Base-by-base conservation (phyloP, 2,113 vertebrate genomes). In the Vireo altiloquus region DNA sequence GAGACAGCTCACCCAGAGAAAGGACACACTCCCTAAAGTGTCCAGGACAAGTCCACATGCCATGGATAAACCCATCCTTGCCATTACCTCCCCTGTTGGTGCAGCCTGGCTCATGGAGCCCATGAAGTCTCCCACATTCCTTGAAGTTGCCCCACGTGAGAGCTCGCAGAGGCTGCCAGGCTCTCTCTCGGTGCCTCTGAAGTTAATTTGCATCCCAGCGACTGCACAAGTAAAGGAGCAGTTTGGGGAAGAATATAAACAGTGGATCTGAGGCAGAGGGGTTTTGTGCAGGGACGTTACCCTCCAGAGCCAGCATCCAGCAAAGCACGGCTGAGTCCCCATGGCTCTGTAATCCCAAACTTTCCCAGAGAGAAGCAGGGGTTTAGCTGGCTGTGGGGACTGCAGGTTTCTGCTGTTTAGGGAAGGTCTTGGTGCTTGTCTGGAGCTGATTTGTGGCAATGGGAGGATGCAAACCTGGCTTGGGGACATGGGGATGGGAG, bases 141-240 rank as follows among this genome's bases (percentile, higher is more conserved):
- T 25, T 25, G 63, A 69, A n/a, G 53, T 82, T 27, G 14, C 53
- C 35, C 37, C 0, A 0, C 12, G 60, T 14, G 16, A 66, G 81
- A 65, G 22, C 18, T 92, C 50, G 53, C 57, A 7, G 84, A 44
- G 52, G 23, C 61, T 77, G 18, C 56, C 0, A 0, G 14, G 66
- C 60, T 91, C 42, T 53, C 57, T 75, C 64, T 20, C 0, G 0
- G 13, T 75, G 44, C 63, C 42, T 82, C 60, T 10, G 2, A n/a
- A 76, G 72, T 89, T 72, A 37, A 93, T 96, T 95, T 95, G 75
- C 66, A 40, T 77, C 88, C 60, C 59, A 53, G 42, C 17, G 22
- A 18, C 65, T 27, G 70, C 69, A 53, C 76, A 50, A 56, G 60
- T 31, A 64, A 76, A 60, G 89, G 82, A 82, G 46, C 59, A 31